These are phyloP conservation scores for Phyllopteryx taeniolatus DNA, from an alignment of 2,113 vertebrate species.

Conservation along the genomic window DNA sequence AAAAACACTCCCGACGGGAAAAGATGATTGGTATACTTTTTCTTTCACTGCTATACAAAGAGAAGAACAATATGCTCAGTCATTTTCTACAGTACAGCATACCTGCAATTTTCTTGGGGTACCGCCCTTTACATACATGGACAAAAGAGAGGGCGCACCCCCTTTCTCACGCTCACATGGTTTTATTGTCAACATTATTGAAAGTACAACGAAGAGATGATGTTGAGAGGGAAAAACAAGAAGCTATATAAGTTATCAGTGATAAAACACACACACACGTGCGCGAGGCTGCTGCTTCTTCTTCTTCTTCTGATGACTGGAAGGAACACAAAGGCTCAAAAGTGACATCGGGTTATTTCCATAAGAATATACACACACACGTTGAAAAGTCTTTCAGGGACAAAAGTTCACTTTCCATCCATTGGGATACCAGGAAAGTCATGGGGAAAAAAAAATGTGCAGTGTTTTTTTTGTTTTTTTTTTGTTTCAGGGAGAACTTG, in stretches of 20 bases:
- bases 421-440: neutral
- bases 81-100: conserved; percentile 44
- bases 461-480: no score
- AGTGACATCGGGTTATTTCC: conserved; percentile 65
- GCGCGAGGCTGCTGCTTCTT: conserved; percentile 72
- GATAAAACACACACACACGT: conserved; percentile 75
- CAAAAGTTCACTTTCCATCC: neutral
- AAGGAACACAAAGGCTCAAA: conserved; percentile 56
- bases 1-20: conserved; percentile 26
- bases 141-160: conserved; percentile 18
- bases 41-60: conserved; percentile 56
- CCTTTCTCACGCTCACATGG: conserved; percentile 61
- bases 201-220: conserved; percentile 74
- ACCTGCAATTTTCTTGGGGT: conserved; percentile 40
- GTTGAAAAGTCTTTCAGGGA: conserved; percentile 48
- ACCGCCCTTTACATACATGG: conserved; percentile 30
- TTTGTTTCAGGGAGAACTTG: conserved; percentile 21
- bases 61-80: conserved; percentile 58
- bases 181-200: conserved; percentile 69
- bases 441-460: neutral
- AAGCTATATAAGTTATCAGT: conserved; percentile 75
- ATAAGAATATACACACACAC: conserved; percentile 60
- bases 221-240: conserved; percentile 36
- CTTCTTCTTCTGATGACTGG: conserved; percentile 58
- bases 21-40: conserved; percentile 46